Percentiles rank a stretch among this genome's conserved stretches.
Evolutionary conservation across 2,113 vertebrate genomes (phyloP).

Genomic region (Forbesichthys agassizii): DNA sequence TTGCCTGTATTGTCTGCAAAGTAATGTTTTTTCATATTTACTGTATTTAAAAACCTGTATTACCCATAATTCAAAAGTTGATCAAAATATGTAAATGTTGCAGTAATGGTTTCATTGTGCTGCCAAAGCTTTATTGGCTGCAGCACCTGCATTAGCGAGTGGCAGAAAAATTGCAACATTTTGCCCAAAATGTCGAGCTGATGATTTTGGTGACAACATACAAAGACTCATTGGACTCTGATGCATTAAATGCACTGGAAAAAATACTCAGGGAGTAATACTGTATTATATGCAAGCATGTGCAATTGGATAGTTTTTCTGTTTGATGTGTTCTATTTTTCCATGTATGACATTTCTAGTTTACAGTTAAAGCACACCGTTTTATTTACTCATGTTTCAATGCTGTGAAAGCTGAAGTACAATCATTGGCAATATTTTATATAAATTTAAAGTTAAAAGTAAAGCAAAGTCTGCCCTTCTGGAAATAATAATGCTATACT

Average conservation of each 20-base stretch:
- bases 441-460: too few relatives aligned
- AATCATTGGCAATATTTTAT: too few relatives aligned
- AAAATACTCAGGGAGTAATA: conserved; percentile 7
- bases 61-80: too few relatives aligned
- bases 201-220: conserved; percentile 3
- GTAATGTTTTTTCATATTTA: too few relatives aligned
- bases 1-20: not conserved
- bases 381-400: conserved; percentile 9
- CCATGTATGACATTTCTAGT: conserved; percentile 5
- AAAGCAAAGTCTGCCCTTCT: too few relatives aligned
- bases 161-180: conserved; percentile 13
- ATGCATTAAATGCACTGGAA: conserved; percentile 14
- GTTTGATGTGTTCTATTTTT: conserved; percentile 1
- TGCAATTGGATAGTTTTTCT: conserved; percentile 3
- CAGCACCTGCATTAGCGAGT: conserved; percentile 15
- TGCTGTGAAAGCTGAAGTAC: conserved; percentile 8
- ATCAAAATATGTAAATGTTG: too few relatives aligned
- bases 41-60: too few relatives aligned
- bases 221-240: conserved; percentile 11
- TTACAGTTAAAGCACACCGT: conserved; percentile 7
- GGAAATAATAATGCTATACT: too few relatives aligned
- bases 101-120: not conserved
- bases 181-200: conserved; percentile 10
- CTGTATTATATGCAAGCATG: conserved; percentile 2
- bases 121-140: conserved; percentile 13